phyloP scores from a whole-genome alignment of 2,113 vertebrate genomes.

The Tragulus kanchil region DNA sequence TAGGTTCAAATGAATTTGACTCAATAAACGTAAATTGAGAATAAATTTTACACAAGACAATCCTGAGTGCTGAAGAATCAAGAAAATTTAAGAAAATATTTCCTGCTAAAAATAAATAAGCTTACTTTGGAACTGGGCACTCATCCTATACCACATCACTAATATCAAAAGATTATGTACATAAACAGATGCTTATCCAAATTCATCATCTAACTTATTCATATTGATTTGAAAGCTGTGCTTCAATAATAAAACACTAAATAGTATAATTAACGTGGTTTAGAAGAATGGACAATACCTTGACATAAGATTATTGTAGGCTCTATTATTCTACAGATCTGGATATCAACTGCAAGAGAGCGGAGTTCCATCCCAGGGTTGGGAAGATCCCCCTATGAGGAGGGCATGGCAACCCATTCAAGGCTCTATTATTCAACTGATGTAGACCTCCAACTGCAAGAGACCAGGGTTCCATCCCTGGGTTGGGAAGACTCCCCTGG shows the following conservation, averaged over 20 bases:
- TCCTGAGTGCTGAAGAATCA: background rate
- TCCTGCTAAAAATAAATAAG: background rate
- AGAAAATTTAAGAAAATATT: background rate
- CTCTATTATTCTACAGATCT: background rate
- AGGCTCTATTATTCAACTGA: too few relatives aligned
- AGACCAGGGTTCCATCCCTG: too few relatives aligned
- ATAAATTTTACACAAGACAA: background rate
- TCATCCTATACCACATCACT: background rate
- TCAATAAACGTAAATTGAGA: background rate
- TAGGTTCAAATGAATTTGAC: background rate
- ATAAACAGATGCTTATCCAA: background rate
- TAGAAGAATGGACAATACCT: background rate
- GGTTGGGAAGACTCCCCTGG: too few relatives aligned
- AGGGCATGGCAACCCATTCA: too few relatives aligned
- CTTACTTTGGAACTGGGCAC: background rate
- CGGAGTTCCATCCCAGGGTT: too few relatives aligned
- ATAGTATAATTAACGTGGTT: background rate
- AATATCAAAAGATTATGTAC: background rate
- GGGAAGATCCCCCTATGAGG: too few relatives aligned
- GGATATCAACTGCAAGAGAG: too few relatives aligned
- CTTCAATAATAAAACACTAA: background rate
- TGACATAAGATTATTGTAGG: background rate
- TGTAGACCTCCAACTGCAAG: too few relatives aligned
- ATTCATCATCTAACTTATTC: background rate
- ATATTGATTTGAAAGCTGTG: slow-evolving; percentile 36